Conservation (phyloP, 2,888 invertebrate genomes). For the Heliconius hortense region DNA sequence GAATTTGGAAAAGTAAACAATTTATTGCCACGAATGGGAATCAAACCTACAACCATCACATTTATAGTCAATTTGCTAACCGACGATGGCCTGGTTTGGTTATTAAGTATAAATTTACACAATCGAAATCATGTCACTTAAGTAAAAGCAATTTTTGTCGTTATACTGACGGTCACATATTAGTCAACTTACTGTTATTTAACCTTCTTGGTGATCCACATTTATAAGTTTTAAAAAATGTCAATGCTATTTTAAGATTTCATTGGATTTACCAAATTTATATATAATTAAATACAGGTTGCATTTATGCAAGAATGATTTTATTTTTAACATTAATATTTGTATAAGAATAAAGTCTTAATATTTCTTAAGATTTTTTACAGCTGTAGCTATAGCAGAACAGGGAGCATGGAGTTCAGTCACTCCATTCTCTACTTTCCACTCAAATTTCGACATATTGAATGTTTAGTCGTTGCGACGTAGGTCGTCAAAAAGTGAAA, state of each 20-base stretch:
- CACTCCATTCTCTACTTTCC: too few species aligned
- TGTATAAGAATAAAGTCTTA: neutral
- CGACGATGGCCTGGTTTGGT: neutral
- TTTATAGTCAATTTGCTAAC: too few species aligned
- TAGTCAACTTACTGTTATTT: slow-evolving; percentile 14
- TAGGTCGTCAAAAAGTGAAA: too few species aligned
- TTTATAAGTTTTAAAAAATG: slow-evolving; percentile 7
- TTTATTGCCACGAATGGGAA: too few species aligned
- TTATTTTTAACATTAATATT: neutral
- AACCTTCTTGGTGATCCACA: slow-evolving; percentile 18
- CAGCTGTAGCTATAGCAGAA: too few species aligned
- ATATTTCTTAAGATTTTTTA: too few species aligned
- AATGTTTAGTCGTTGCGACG: too few species aligned
- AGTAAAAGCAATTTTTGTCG: neutral
- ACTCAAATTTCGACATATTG: too few species aligned
- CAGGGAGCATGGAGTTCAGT: too few species aligned
- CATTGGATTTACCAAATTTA: slow-evolving; percentile 12
- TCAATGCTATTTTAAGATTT: slow-evolving; percentile 7
- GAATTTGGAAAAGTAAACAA: too few species aligned
- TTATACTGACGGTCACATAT: neutral
- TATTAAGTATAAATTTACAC: neutral
- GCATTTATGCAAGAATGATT: neutral
- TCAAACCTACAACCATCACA: too few species aligned
- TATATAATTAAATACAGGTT: neutral
- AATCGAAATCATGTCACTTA: neutral